A percentile compares a stretch with the other conserved stretches of the same genome.
phyloP scores from a whole-genome alignment of 2,888 invertebrate genomes.

The Meghimatium bilineatum region DNA sequence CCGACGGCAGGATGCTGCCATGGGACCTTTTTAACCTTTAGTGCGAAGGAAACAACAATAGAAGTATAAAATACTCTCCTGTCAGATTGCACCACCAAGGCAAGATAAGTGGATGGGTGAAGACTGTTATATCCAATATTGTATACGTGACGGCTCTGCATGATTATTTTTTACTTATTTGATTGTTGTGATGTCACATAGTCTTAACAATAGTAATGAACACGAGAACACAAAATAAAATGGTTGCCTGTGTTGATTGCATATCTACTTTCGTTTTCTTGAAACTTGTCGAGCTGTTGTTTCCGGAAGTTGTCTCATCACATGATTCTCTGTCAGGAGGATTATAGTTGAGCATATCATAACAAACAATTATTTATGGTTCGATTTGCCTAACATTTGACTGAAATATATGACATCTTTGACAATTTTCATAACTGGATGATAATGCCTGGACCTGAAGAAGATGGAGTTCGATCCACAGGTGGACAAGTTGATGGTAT shows the following conservation, averaged over 20 bases:
- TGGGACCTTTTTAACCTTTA: no score
- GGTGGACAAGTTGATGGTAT: conserved; percentile 75
- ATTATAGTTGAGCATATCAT: not conserved
- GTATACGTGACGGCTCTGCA: no score
- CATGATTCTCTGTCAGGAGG: conserved; percentile 36
- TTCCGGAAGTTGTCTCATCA: conserved; percentile 36
- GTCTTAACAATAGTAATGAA: no score
- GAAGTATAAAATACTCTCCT: no score
- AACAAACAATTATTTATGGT: not conserved
- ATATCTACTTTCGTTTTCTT: conserved; percentile 31
- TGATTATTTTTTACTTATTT: no score
- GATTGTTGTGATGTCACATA: no score
- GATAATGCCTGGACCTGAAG: conserved; percentile 69
- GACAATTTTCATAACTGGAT: conserved; percentile 42
- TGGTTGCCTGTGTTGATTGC: conserved; percentile 9
- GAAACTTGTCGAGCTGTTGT: not conserved
- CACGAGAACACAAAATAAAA: no score
- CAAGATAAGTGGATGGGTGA: no score
- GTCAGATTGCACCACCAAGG: no score
- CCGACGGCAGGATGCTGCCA: no score
- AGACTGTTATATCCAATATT: no score
- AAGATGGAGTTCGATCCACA: conserved; percentile 63
- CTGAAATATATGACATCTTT: not conserved
- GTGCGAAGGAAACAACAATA: no score
- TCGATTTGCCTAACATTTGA: not conserved